phyloP scores from a whole-genome alignment of 2,113 vertebrate genomes.

The Verasper variegatus region DNA sequence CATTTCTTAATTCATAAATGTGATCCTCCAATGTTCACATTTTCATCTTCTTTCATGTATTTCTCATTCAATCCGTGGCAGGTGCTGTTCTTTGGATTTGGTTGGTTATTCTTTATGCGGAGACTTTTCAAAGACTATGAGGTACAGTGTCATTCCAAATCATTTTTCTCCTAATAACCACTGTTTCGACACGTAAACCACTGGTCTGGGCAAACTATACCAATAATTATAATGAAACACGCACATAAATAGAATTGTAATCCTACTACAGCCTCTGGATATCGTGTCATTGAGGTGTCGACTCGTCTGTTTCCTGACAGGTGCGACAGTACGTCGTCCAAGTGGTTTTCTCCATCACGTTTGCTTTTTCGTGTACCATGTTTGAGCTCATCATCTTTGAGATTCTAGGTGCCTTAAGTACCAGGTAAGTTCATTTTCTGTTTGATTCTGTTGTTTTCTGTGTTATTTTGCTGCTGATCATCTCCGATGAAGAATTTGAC shows the following conservation, averaged over 20 bases:
- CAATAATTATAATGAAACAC: neutral
- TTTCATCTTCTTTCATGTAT: neutral
- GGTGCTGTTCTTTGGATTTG: slow-evolving; percentile 98
- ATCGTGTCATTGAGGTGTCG: neutral
- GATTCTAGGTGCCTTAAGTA: slow-evolving; percentile 94
- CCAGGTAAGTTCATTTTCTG: slow-evolving; percentile 84
- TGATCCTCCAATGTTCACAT: too few relatives aligned
- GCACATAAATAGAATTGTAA: neutral
- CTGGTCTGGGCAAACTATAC: neutral
- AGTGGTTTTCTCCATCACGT: slow-evolving; percentile 97
- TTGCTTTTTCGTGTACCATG: slow-evolving; percentile 99
- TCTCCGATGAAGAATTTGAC: neutral
- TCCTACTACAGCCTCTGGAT: neutral
- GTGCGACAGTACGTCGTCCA: slow-evolving; percentile 96
- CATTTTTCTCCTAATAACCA: neutral
- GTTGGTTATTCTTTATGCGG: slow-evolving; percentile 98
- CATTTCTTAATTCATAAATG: too few relatives aligned
- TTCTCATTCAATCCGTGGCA: slow-evolving; percentile 53
- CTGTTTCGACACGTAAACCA: neutral
- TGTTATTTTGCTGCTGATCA: neutral
- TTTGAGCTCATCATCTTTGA: slow-evolving; percentile 99
- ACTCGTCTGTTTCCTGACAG: slow-evolving; percentile 71
- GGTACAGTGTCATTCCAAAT: slow-evolving; percentile 72
- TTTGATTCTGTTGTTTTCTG: too few relatives aligned
- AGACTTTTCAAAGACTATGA: slow-evolving; percentile 98